phyloP scores from a whole-genome alignment of 2,797 vertebrate genomes.

The Lindbergichthys nudifrons region DNA sequence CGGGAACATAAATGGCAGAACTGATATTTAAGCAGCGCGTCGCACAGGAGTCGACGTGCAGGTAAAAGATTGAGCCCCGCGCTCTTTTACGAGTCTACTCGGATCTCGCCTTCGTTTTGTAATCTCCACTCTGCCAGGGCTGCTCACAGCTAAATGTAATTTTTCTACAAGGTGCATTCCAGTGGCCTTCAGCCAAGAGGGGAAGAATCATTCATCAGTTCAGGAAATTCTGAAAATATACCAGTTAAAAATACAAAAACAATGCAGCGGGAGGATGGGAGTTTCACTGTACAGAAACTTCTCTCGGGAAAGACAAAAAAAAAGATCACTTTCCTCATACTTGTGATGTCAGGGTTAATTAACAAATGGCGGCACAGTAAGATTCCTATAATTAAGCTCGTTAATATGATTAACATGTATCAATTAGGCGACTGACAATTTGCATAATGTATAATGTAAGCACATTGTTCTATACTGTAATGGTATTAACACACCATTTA shows the following conservation, averaged over 20 bases:
- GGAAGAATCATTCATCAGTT: constrained; percentile 53
- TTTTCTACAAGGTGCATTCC: constrained; percentile 58
- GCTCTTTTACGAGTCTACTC: constrained; percentile 60
- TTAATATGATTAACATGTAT: constrained; percentile 99
- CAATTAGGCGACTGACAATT: constrained; percentile 94
- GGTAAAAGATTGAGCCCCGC: constrained; percentile 49
- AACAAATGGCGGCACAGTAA: constrained; percentile 95
- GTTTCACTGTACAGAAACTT: constrained; percentile 31
- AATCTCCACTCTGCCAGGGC: constrained; percentile 54
- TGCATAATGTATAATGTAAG: constrained; percentile 98
- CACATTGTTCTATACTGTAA: constrained; percentile 89
- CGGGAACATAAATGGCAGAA: constrained; percentile 49
- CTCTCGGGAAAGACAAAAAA: constrained; percentile 32
- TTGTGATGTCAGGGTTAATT: constrained; percentile 97
- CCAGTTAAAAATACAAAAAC: constrained; percentile 37
- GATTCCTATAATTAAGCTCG: constrained; percentile 99
- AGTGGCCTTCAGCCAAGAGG: constrained; percentile 38
- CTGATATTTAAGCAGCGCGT: constrained; percentile 52
- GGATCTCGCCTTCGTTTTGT: constrained; percentile 52
- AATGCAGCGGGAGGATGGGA: constrained; percentile 11
- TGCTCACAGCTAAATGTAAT: constrained; percentile 51
- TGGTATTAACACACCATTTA: constrained; percentile 68
- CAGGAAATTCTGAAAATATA: constrained; percentile 41
- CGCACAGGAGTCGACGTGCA: constrained; percentile 44
- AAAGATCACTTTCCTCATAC: constrained; percentile 75